Conservation (phyloP, 2,113 vertebrate genomes). For the Coryphaenoides rupestris region DNA sequence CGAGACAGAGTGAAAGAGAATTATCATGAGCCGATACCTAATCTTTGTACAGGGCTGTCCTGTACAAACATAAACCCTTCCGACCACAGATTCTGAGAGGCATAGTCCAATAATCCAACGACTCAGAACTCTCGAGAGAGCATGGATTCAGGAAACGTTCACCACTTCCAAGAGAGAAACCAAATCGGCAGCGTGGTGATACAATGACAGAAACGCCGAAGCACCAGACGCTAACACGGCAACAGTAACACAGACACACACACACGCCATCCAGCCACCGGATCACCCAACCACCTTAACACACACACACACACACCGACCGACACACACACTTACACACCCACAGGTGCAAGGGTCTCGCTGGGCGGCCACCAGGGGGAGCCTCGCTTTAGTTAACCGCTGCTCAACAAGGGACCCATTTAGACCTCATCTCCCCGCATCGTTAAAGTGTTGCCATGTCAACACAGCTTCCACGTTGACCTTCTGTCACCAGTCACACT, state of each 20-base stretch:
- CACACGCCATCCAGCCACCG: constrained; percentile 13
- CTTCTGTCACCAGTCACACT: constrained; percentile 51
- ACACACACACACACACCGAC: constrained; percentile 13
- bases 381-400: constrained; percentile 64
- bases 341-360: constrained; percentile 42
- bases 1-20: constrained; percentile 27
- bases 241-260: constrained; percentile 14
- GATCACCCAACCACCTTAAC: not conserved
- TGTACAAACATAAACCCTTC: constrained; percentile 45
- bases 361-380: constrained; percentile 54
- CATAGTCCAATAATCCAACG: too few relatives aligned
- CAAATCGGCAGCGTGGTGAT: too few relatives aligned
- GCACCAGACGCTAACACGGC: constrained; percentile 13
- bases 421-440: constrained; percentile 53
- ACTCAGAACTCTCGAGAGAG: too few relatives aligned
- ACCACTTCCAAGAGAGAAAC: too few relatives aligned
- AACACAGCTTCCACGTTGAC: constrained; percentile 54
- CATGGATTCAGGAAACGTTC: too few relatives aligned
- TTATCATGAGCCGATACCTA: constrained; percentile 65
- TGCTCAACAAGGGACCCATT: constrained; percentile 72
- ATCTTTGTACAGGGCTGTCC: constrained; percentile 57
- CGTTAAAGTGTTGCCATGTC: constrained; percentile 61
- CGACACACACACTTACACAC: constrained; percentile 17
- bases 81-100: constrained; percentile 26
- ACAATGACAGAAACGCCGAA: too few relatives aligned